Percentiles rank a stretch among this genome's conserved stretches.
Conservation (phyloP, 2,888 invertebrate genomes). For the Trichogramma dendrolimi region DNA sequence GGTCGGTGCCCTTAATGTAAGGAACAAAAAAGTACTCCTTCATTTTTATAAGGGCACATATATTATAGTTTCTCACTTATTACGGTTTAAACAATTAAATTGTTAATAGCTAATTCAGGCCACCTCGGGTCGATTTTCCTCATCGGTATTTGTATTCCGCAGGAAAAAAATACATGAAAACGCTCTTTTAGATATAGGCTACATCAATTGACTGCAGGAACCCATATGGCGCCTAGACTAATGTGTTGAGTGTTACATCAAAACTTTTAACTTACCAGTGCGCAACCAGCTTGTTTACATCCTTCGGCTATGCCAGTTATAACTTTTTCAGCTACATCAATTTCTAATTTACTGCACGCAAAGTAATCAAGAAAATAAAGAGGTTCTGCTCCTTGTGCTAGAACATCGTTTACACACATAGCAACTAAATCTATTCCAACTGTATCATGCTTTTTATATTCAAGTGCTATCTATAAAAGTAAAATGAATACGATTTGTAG, state of each 20-base stretch:
- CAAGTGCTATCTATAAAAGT: constrained; percentile 73
- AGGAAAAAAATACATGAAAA: too few species aligned
- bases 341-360: constrained; percentile 82
- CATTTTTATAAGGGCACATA: too few species aligned
- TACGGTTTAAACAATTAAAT: neutral
- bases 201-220: too few species aligned
- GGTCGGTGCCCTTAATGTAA: too few species aligned
- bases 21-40: too few species aligned
- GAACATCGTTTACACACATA: constrained; percentile 95
- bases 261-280: constrained; percentile 61
- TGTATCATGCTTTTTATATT: constrained; percentile 70
- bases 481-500: constrained; percentile 2
- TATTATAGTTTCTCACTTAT: too few species aligned
- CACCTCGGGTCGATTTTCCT: neutral
- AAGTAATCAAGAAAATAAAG: constrained; percentile 96
- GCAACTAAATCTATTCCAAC: constrained; percentile 95
- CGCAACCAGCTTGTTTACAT: constrained; percentile 80
- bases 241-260: neutral
- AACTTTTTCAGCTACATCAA: constrained; percentile 71
- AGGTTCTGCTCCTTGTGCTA: constrained; percentile 93
- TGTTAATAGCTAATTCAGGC: neutral
- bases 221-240: neutral
- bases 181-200: too few species aligned
- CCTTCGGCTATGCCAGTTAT: constrained; percentile 85
- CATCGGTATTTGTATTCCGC: too few species aligned